These are phyloP conservation scores for Limenitis camilla DNA, from an alignment of 2,888 invertebrate genomes.

Conservation along the genomic window DNA sequence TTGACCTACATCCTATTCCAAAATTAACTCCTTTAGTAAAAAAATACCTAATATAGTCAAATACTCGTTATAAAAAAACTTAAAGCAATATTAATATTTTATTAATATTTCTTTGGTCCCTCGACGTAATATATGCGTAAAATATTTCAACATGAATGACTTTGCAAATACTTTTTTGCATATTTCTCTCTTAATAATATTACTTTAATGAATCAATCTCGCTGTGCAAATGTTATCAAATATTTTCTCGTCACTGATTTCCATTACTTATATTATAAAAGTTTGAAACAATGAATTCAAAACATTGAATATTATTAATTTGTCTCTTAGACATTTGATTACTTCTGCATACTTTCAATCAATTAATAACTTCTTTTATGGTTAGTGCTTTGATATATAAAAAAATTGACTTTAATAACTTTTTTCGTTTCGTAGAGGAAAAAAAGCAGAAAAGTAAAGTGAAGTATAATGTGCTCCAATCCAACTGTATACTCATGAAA, in stretches of 20 bases:
- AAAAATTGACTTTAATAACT: no score
- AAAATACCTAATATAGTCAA: neutral
- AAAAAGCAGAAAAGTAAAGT: no score
- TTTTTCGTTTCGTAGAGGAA: no score
- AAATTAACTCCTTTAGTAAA: no score
- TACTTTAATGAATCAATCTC: constrained; percentile 8
- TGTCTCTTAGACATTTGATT: neutral
- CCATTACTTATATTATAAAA: neutral
- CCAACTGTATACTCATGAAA: no score
- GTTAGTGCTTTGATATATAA: no score
- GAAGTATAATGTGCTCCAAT: no score
- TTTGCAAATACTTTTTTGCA: constrained; percentile 10
- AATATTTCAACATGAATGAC: constrained; percentile 15
- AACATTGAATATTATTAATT: neutral
- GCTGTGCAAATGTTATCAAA: constrained; percentile 2
- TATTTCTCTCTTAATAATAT: constrained; percentile 7
- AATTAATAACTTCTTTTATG: no score
- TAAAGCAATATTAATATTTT: neutral
- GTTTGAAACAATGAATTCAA: neutral
- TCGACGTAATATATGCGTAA: constrained; percentile 8
- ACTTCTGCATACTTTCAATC: no score
- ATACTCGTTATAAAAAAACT: neutral
- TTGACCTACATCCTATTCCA: no score
- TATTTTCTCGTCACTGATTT: constrained; percentile 1
- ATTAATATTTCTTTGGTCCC: constrained; percentile 3